Evolutionary conservation across 2,113 vertebrate genomes (phyloP), one percentile per base, ranked within the genome.

Genomic region (Platysternon megacephalum): DNA sequence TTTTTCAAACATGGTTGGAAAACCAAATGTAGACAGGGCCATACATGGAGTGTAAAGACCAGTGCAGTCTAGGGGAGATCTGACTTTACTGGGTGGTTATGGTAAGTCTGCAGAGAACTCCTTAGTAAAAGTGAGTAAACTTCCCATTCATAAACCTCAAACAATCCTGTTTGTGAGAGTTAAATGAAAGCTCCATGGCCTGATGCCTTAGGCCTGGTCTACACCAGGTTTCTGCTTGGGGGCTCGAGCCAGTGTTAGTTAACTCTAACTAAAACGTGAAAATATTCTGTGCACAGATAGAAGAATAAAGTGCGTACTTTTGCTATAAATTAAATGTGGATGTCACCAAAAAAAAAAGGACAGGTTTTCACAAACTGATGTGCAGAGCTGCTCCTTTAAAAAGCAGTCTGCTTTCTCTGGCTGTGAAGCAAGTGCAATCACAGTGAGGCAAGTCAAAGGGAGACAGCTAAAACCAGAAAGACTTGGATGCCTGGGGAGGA

Each of bases 271-370:
- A 49, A n/a, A n/a, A 83, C 44, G 29, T 86, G 90, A 65, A 95
- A 93, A 96, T 83, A 92, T 84, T 48, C 32, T 74, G 79, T 78
- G 88, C 55, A 84, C 91, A 95, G 96, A 91, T 93, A 82, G 88
- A 49, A 88, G 68, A 94, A 82, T 88, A 90, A 95, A 96, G 72
- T 83, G 53, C 46, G 35, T 80, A 84, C 56, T 68, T 90, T 52
- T 68, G 49, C 91, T 92, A 32, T 89, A 93, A 97, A 93, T 94
- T 94, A 84, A 95, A 95, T 0, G 44, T 90, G 53, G 49, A 78
- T 91, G 91, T 92, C 96, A 93, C 58, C 86, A 91, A 93, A 95
- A 82, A 87, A 65, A n/a, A 61, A 90, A 97, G 92, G 80, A 91
- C 56, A 97, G 74, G 58, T 86, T 93, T 96, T 80, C 87, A 65